phyloP scores from a whole-genome alignment of 2,797 vertebrate genomes.

The Acestrorhynchus altus region DNA sequence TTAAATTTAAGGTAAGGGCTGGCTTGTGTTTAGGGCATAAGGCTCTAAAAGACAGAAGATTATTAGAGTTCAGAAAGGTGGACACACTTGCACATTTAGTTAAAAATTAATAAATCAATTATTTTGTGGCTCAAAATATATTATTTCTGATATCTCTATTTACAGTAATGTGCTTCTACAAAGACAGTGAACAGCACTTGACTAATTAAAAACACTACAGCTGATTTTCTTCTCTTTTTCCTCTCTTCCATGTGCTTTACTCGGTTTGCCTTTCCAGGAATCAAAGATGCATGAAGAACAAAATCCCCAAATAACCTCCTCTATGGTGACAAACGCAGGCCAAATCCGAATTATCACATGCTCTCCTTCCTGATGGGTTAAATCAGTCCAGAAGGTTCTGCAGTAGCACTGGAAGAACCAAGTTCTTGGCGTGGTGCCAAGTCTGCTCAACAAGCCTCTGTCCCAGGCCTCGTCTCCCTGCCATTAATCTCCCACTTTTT shows the following conservation, averaged over 20 bases:
- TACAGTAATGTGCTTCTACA: too few relatives aligned
- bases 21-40: too few relatives aligned
- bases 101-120: not conserved
- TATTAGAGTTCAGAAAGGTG: too few relatives aligned
- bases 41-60: too few relatives aligned
- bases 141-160: not conserved
- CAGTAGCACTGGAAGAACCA: not conserved
- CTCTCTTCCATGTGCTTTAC: not conserved
- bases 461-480: constrained; percentile 2
- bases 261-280: not conserved
- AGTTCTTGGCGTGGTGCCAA: constrained; percentile 32
- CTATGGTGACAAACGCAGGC: constrained; percentile 16
- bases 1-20: too few relatives aligned
- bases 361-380: not conserved
- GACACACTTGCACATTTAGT: too few relatives aligned
- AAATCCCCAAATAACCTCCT: constrained; percentile 30
- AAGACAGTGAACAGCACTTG: not conserved
- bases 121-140: not conserved
- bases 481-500: constrained; percentile 38
- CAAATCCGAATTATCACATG: constrained; percentile 31
- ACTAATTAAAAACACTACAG: not conserved
- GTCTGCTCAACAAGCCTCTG: constrained; percentile 35
- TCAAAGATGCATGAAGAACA: not conserved
- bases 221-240: not conserved
- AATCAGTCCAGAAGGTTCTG: constrained; percentile 21